phyloP scores from a whole-genome alignment of 2,888 invertebrate species.

The Atrina japonica region DNA sequence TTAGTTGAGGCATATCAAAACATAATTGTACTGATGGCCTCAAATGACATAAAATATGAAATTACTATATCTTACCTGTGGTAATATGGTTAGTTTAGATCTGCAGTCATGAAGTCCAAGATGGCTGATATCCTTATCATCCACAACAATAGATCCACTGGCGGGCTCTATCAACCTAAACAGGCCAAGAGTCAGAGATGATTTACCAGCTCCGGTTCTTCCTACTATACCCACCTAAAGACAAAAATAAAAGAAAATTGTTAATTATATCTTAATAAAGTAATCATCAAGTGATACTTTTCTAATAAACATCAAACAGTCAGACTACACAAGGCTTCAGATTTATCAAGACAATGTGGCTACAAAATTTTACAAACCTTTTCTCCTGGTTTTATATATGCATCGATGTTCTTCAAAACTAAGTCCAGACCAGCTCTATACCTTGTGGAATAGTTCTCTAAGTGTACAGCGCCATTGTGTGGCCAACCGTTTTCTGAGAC shows the following conservation, averaged over 20 bases:
- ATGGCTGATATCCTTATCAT: conserved; percentile 44
- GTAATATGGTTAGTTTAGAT: conserved; percentile 42
- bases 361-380: no score
- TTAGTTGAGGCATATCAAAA: no score
- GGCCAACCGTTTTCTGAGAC: no score
- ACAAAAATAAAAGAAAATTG: conserved; percentile 1
- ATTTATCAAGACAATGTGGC: no score
- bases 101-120: no score
- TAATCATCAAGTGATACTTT: no score
- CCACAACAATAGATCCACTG: conserved; percentile 39
- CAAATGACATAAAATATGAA: no score
- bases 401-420: conserved; percentile 68
- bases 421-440: conserved; percentile 69
- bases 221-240: conserved; percentile 46
- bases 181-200: conserved; percentile 42
- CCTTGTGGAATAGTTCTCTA: conserved; percentile 57
- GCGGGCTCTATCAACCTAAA: conserved; percentile 47
- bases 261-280: no score
- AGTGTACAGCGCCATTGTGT: conserved; percentile 56
- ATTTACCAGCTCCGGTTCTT: conserved; percentile 48
- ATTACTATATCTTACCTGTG: conserved; percentile 40
- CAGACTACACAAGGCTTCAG: no score
- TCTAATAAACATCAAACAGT: no score
- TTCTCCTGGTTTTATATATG: conserved; percentile 61
- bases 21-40: no score